Evolutionary conservation across 1,140 invertebrate genomes (phyloP).

Genomic region (Apis florea): DNA sequence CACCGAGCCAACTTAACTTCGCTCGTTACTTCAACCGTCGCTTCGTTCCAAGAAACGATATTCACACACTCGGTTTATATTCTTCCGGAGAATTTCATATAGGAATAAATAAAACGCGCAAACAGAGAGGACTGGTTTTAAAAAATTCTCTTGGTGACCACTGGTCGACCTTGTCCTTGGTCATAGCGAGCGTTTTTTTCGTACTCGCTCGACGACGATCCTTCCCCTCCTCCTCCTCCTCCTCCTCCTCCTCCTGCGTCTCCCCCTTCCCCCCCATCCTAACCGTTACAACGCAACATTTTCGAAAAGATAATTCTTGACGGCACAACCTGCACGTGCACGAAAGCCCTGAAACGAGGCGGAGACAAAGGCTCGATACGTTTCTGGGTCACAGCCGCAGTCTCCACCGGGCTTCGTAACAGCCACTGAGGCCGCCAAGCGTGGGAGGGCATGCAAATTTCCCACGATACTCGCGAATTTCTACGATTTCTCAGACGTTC

Average conservation of each 20-base stretch:
- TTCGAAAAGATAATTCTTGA: not conserved
- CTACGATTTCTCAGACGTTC: not conserved
- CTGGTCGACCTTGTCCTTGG: not conserved
- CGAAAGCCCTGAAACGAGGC: not conserved
- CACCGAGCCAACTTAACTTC: too few species aligned
- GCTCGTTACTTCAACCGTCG: too few species aligned
- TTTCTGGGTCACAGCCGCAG: slow-evolving; percentile 25
- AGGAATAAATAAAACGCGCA: not conserved
- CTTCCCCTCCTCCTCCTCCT: too few species aligned
- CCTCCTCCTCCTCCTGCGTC: too few species aligned
- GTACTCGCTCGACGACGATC: not conserved
- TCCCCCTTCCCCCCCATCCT: too few species aligned
- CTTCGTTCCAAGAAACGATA: too few species aligned
- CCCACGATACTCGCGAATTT: not conserved
- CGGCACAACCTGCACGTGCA: not conserved
- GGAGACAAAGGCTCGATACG: slow-evolving; percentile 10
- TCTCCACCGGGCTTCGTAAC: not conserved
- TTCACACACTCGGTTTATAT: too few species aligned
- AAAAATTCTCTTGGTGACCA: not conserved
- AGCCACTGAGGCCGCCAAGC: not conserved
- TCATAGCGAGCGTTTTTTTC: not conserved
- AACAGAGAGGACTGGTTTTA: not conserved
- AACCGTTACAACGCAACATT: not conserved
- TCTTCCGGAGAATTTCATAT: too few species aligned
- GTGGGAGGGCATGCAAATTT: not conserved